phyloP scores from a whole-genome alignment of 2,888 invertebrate genomes.

The Cerceris ruficornis region DNA sequence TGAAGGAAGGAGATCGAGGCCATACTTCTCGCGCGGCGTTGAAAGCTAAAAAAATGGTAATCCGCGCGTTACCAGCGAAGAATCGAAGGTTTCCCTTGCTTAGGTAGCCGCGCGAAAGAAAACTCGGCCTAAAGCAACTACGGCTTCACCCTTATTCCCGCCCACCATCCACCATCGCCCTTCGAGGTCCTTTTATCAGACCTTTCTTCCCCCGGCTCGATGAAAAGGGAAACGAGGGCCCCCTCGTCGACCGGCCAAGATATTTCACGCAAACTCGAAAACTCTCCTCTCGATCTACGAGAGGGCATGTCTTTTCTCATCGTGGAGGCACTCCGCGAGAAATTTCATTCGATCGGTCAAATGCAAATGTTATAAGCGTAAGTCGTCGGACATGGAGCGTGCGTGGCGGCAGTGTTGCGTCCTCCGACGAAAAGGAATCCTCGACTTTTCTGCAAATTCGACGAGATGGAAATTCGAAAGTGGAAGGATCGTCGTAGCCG shows the following conservation, averaged over 20 bases:
- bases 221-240: constrained; percentile 53
- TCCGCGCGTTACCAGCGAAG: constrained; percentile 66
- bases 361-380: constrained; percentile 35
- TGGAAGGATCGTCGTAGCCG: too few species aligned
- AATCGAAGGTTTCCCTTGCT: constrained; percentile 55
- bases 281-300: constrained; percentile 9
- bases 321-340: constrained; percentile 38
- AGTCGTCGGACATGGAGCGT: constrained; percentile 25
- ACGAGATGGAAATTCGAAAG: too few species aligned
- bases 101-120: constrained; percentile 23
- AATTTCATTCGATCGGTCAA: constrained; percentile 57
- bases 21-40: constrained; percentile 27
- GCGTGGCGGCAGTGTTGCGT: constrained; percentile 22
- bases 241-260: constrained; percentile 46
- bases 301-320: constrained; percentile 40
- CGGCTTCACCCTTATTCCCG: constrained; percentile 32
- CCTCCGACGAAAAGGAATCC: constrained; percentile 12
- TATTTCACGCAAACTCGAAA: constrained; percentile 54
- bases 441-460: too few species aligned
- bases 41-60: constrained; percentile 71
- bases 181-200: constrained; percentile 54
- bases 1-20: constrained; percentile 14
- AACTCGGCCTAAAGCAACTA: constrained; percentile 53
- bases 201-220: constrained; percentile 51
- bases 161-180: constrained; percentile 7